Evolutionary conservation across 1,140 invertebrate genomes (phyloP), one percentile per base, ranked within the genome.

Genomic region (Leptinotarsa undecemlineata): DNA sequence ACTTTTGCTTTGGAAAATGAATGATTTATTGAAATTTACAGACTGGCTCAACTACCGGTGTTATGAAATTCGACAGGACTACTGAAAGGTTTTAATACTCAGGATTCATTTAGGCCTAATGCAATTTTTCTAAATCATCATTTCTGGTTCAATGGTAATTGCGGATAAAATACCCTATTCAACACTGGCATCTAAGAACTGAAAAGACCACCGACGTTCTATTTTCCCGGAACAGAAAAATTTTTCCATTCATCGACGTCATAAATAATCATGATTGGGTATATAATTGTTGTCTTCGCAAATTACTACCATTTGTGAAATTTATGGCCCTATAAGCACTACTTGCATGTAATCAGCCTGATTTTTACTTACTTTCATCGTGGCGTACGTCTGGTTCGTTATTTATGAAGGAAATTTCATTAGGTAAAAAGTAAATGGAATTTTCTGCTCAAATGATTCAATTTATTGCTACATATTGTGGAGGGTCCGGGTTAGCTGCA

Each of bases 391-490:
- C 51, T 17, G 15, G 51, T 57, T 57, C 5, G 51, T 57, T 17
- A 57, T 57, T 57, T 57, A 57, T 57, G 51, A 57, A 57, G 51
- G 51, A 57, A 57, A 57, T 57, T 57, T 57, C 51, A 57, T 57
- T 57, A n/a, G 51, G 51, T 57, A 57, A 57, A 57, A 57, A 57
- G 51, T 57, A 17, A 57, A 57, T 57, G 51, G 51, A 19, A 57
- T 57, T 57, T 57, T 57, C 51, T 19, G 51, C 51, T 57, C 51
- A 57, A 57, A 57, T 57, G 51, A 57, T 57, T 57, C 51, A n/a
- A 57, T 57, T 57, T 57, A 57, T 57, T 57, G 51, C 51, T 57
- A 57, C 51, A 57, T 57, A 57, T 57, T 57, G 51, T 19, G 51
- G 51, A 57, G 51, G 51, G 51, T 57, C 51, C 51, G n/a, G 51